Evolutionary conservation across 2,888 invertebrate genomes (phyloP).

Genomic region (Tenthredo mesomela): DNA sequence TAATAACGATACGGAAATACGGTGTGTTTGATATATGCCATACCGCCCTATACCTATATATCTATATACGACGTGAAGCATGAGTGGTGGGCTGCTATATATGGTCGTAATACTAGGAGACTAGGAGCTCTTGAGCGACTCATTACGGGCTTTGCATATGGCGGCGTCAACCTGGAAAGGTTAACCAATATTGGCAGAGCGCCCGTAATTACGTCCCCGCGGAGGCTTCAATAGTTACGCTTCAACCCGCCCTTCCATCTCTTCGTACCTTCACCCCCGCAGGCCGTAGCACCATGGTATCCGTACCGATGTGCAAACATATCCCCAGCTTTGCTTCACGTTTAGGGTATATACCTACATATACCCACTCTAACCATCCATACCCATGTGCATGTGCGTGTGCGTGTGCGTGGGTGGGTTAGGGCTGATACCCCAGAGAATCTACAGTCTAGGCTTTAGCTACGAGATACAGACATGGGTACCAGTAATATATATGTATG

Average conservation of each 20-base stretch:
- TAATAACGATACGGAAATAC: constrained; percentile 39
- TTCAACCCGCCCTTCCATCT: constrained; percentile 12
- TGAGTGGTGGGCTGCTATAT: not conserved
- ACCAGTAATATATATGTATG: constrained; percentile 43
- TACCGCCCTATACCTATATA: not conserved
- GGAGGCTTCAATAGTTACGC: constrained; percentile 68
- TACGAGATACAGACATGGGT: not conserved
- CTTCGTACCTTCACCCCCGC: not conserved
- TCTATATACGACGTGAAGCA: not conserved
- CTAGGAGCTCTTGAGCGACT: constrained; percentile 73
- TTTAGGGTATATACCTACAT: not conserved
- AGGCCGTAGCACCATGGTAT: not conserved
- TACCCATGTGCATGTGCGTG: not conserved
- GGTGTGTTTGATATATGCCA: not conserved
- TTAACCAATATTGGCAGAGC: constrained; percentile 78
- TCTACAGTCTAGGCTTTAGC: constrained; percentile 14
- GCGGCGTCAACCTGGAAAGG: constrained; percentile 77
- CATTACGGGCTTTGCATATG: constrained; percentile 77
- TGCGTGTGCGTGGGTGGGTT: not conserved
- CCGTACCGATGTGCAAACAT: constrained; percentile 70
- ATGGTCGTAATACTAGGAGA: constrained; percentile 15
- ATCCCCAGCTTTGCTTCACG: constrained; percentile 56
- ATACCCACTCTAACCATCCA: not conserved
- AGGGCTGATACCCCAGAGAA: not conserved
- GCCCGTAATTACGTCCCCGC: constrained; percentile 75